These are phyloP conservation scores for Sarcoramphus papa DNA, from an alignment of 2,797 vertebrate genomes.

Conservation along the genomic window DNA sequence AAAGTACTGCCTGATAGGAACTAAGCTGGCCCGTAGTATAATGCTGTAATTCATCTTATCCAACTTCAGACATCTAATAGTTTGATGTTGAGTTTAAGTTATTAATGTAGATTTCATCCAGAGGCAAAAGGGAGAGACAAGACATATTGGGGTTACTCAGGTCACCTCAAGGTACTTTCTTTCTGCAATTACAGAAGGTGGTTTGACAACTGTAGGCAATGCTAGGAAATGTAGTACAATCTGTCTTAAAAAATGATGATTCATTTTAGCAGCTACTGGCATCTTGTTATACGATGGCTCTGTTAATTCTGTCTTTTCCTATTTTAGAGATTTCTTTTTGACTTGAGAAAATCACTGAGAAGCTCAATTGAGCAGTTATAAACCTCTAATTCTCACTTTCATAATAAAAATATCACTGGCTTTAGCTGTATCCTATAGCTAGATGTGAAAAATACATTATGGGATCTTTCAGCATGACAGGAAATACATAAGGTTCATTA, in stretches of 20 bases:
- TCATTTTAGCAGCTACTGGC: background rate
- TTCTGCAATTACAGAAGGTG: background rate
- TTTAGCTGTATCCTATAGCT: background rate
- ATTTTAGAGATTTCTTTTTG: background rate
- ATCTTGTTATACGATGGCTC: background rate
- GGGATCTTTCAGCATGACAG: background rate
- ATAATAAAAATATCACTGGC: background rate
- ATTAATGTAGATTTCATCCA: background rate
- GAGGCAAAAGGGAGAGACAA: background rate
- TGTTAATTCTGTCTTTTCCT: background rate
- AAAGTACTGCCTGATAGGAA: background rate
- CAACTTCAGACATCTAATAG: background rate
- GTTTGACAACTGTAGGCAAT: background rate
- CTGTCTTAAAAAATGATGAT: background rate
- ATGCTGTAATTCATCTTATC: background rate
- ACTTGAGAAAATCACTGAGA: background rate
- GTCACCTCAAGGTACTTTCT: background rate
- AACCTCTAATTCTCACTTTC: background rate
- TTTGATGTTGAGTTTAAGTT: background rate
- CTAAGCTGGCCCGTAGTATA: background rate
- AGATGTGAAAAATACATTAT: background rate
- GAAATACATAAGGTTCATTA: background rate
- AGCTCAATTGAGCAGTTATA: background rate
- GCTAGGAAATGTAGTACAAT: background rate
- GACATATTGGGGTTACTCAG: background rate